Evolutionary conservation across 2,113 vertebrate genomes (phyloP), one percentile per base, ranked within the genome.

Genomic region (Oncorhynchus tshawytscha): DNA sequence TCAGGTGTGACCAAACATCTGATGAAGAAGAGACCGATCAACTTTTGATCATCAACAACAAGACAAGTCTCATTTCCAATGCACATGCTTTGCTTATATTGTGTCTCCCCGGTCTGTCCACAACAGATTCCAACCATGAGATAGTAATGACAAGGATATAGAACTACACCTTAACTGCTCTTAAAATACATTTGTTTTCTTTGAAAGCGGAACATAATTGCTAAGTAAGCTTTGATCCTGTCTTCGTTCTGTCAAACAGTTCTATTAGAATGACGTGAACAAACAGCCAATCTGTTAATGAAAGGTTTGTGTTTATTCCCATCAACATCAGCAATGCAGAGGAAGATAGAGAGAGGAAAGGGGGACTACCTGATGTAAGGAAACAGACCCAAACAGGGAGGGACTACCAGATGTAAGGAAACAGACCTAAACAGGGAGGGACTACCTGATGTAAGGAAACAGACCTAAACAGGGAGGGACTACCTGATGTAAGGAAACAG

Each of bases 171-270:
- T 9, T 9, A 39, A 9, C 8, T 8, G 8, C 34, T 39, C 34
- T 24, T 24, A 24, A 24, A 24, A 39, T 39, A 39, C 8, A 85
- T 73, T 78, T 45, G 49, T 76, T 78, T 85, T 82, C 65, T 81
- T 78, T 79, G 82, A 88, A 77, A 86, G 60, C 60, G 48, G 71
- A 11, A 84, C 84, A 78, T 83, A 89, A 80, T 71, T 82, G 78
- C 79, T 84, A 34, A 34, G 79, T 80, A 89, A 90, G 81, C 76
- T 68, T 82, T 81, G 75, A 82, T 81, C 82, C 88, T 82, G 72
- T 75, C 76, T 73, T 71, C 80, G 76, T 45, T 67, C 82, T 75
- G 84, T 81, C 77, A 85, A 72, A 34, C 1, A 8, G 29, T 34
- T 67, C 2, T 29, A 39, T 20, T 39, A 3, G 3, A 67, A 34